Base-by-base conservation (phyloP, 2,888 invertebrate genomes). In the Chironomus tentans region DNA sequence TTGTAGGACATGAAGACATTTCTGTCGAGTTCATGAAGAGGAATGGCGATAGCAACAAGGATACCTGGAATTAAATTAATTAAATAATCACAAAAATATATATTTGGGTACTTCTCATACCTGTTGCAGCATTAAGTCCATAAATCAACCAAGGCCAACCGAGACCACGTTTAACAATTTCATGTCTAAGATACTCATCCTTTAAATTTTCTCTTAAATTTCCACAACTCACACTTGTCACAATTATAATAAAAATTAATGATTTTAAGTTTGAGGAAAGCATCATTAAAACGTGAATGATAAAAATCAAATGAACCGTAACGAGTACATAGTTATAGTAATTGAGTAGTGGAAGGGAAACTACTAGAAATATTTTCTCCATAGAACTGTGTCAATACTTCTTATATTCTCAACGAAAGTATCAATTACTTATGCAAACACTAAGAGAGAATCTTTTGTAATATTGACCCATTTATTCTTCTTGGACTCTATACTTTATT, bases 1-100 rank as follows among this genome's bases (percentile, higher is more conserved):
- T 90, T 90, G 81, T 88, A 89, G 0, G 90, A 89, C 12, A 90
- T 82, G 79, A 89, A 80, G 89, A 88, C n/a, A 88, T 83, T 90
- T 90, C 84, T 46, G 18, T 69, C 46, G 2, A 69, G 24, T 12
- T 69, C 84, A 78, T 88, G 88, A 3, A 90, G 81, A 0, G 90
- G 90, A 15, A 90, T 84, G 0, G 90, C 88, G 77, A 90, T 84
- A 0, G 90, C 90, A 15, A 89, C 78, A 80, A 90, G 88, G n/a
- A 88, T 83, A 10, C 76, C 38, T 38, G 1, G 7, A 10, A 10
- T 38, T 10, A 38, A 10, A 38, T 38, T 4, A 24, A 24, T 3
- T 24, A 24, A 24, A 24, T 24, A 24, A 24, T 3, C 22, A n/a
- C n/a, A n/a, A n/a, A n/a, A n/a, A n/a, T n/a, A n/a, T n/a, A n/a